Conservation (phyloP, 2,888 invertebrate genomes). For the Hedya salicella region DNA sequence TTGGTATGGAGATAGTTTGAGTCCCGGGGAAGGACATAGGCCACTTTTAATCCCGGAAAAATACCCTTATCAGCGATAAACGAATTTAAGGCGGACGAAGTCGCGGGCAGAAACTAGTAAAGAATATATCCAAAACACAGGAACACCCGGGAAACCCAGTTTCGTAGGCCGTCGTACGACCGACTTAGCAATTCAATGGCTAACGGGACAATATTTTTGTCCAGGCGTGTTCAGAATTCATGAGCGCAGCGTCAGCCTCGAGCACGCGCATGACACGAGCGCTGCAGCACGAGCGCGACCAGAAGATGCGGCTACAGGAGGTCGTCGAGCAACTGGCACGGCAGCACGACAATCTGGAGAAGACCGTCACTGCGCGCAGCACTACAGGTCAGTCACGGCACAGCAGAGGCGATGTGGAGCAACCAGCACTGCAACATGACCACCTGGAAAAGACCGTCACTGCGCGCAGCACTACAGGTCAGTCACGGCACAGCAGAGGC, state of each 20-base stretch:
- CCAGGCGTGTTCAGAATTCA: conserved; percentile 96
- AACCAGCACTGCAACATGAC: background rate
- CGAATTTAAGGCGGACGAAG: too few species aligned
- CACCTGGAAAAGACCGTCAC: background rate
- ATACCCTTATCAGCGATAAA: too few species aligned
- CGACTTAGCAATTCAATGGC: too few species aligned
- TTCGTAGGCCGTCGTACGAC: too few species aligned
- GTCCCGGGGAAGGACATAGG: too few species aligned
- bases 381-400: conserved; percentile 78
- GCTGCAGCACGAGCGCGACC: conserved; percentile 97
- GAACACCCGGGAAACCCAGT: too few species aligned
- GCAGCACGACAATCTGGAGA: conserved; percentile 98
- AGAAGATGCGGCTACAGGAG: conserved; percentile 95
- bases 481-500: too few species aligned
- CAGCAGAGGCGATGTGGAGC: background rate
- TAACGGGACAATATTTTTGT: conserved; percentile 42
- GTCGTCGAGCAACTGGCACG: conserved; percentile 99
- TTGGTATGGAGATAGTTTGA: too few species aligned
- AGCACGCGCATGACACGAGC: conserved; percentile 96
- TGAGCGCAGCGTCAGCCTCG: conserved; percentile 94
- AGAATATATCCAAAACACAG: too few species aligned
- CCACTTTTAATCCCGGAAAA: too few species aligned
- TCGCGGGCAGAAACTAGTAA: too few species aligned
- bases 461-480: conserved; percentile 67
- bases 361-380: conserved; percentile 91